Evolutionary conservation across 2,888 invertebrate genomes (phyloP).

Genomic region (Orchesellides sinensis): DNA sequence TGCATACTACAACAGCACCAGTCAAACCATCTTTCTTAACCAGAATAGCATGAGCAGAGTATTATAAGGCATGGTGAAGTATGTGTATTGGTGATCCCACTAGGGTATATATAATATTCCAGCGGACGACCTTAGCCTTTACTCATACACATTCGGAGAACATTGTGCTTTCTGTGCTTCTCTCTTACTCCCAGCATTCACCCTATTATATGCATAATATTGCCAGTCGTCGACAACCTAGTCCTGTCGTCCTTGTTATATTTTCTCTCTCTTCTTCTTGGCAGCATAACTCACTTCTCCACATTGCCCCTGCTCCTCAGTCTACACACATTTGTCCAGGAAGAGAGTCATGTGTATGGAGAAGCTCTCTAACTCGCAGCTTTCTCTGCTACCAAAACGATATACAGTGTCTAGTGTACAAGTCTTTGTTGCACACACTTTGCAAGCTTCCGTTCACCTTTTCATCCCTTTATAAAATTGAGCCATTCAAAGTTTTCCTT

Average conservation of each 20-base stretch:
- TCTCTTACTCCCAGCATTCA: too few relatives aligned
- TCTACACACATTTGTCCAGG: slow-evolving; percentile 54
- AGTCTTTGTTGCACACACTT: too few relatives aligned
- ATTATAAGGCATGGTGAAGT: too few relatives aligned
- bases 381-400: too few relatives aligned
- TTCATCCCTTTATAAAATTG: too few relatives aligned
- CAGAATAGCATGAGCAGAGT: background rate
- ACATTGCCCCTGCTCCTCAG: slow-evolving; percentile 55
- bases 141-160: too few relatives aligned
- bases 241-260: background rate
- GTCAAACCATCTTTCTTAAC: too few relatives aligned
- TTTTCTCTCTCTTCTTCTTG: slow-evolving; percentile 6
- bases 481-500: too few relatives aligned
- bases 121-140: background rate
- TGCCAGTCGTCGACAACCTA: background rate
- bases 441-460: background rate
- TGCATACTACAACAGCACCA: background rate
- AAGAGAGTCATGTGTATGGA: slow-evolving; percentile 43
- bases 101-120: background rate
- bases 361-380: slow-evolving; percentile 31
- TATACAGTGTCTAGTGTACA: too few relatives aligned
- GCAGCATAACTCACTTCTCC: slow-evolving; percentile 19
- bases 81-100: too few relatives aligned
- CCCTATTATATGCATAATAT: background rate
- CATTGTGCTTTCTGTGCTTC: too few relatives aligned